Evolutionary conservation across 2,113 vertebrate genomes (phyloP), one percentile per base, ranked within the genome.

Genomic region (Isurus oxyrinchus): DNA sequence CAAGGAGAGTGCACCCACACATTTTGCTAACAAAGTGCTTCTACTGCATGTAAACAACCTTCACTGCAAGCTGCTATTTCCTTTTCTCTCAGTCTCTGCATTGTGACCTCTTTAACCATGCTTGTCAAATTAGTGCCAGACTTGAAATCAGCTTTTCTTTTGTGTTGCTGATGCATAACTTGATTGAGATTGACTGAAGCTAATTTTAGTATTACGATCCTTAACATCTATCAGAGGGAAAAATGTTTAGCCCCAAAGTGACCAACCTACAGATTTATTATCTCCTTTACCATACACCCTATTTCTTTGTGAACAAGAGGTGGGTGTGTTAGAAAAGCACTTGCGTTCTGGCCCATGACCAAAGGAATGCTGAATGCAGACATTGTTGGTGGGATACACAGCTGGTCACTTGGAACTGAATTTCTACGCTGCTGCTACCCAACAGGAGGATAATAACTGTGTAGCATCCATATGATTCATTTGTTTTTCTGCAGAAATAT

Each of bases 291-390:
- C 31, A 59, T 91, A 27, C 27, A 2, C 55, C 31, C 44, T 44
- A 53, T 72, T 95, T 95, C 94, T 72, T 72, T 95, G 40, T 76
- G 11, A 16, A 55, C 25, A 0, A 55, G 94, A 55, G 13, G 27
- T 16, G 94, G 44, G 67, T 72, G 63, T 95, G 66, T 72, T 95
- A 14, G 94, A 27, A 95, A 95, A 95, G 67, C 94, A 35, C 94
- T 69, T 69, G 44, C 25, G 25, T 72, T 27, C 63, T 95, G 94
- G 94, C 94, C 25, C 94, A 31, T 72, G 94, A 95, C 67, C 94
- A 95, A 67, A 31, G 49, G 67, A 95, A 95, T 95, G 67, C 31
- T 95, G 94, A 95, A 95, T 72, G 67, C 67, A 95, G 94, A 55
- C 94, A 95, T 95, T 95, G 67, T 95, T 72, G 27, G 44, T 72